These are phyloP conservation scores for Alca torda DNA, from an alignment of 2,797 vertebrate genomes.

Conservation along the genomic window DNA sequence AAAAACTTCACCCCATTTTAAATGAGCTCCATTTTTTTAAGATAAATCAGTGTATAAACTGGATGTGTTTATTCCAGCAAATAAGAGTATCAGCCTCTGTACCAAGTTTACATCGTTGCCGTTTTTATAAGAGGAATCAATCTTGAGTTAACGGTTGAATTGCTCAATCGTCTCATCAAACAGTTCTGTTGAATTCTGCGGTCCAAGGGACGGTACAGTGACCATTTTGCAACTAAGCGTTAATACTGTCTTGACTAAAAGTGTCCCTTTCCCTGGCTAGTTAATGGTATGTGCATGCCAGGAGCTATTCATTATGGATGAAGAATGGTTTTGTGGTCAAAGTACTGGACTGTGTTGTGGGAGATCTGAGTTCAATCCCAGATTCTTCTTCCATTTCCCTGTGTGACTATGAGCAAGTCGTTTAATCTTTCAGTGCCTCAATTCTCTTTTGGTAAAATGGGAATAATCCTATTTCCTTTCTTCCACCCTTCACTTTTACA, in stretches of 20 bases:
- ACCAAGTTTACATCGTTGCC: conserved; percentile 1
- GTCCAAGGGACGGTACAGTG: not conserved
- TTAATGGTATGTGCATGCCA: conserved; percentile 10
- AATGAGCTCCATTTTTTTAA: conserved; percentile 48
- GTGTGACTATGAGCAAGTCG: conserved; percentile 36
- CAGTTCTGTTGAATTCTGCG: not conserved
- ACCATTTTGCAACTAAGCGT: not conserved
- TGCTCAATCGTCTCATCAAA: conserved; percentile 5
- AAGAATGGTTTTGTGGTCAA: conserved; percentile 56
- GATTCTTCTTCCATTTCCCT: conserved; percentile 62
- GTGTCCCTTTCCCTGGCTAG: conserved; percentile 58
- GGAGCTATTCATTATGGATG: conserved; percentile 53
- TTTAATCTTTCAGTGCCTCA: conserved; percentile 48
- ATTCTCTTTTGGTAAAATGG: conserved; percentile 13
- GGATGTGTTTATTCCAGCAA: conserved; percentile 32
- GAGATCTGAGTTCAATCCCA: conserved; percentile 60
- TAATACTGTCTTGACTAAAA: conserved; percentile 29
- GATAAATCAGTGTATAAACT: conserved; percentile 31
- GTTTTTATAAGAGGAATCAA: not conserved
- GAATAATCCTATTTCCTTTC: conserved; percentile 53
- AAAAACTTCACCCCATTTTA: conserved; percentile 55
- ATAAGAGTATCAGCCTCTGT: not conserved
- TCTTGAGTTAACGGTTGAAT: not conserved
- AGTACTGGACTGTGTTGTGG: conserved; percentile 50
- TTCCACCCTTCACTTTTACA: conserved; percentile 10